phyloP scores from a whole-genome alignment of 2,113 vertebrate species.

The Thamnaconus septentrionalis region DNA sequence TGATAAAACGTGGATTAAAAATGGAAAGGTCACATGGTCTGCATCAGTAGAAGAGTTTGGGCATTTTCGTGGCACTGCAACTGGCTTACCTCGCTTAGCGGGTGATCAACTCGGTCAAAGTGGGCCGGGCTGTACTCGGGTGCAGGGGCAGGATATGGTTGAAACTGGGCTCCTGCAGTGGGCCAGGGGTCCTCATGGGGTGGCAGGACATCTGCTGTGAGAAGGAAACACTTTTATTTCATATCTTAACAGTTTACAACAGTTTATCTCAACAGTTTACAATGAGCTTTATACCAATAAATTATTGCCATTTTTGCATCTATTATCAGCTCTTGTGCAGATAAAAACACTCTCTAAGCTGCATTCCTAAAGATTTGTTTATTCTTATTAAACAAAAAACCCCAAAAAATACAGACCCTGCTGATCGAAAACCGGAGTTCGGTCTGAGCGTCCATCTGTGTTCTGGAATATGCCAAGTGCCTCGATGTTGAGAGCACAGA shows the following conservation, averaged over 20 bases:
- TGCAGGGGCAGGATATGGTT: slow-evolving; percentile 52
- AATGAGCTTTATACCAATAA: no score
- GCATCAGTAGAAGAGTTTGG: background rate
- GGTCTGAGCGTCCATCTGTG: slow-evolving; percentile 66
- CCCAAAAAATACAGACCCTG: slow-evolving; percentile 44
- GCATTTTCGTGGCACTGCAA: background rate
- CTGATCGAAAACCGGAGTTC: slow-evolving; percentile 36
- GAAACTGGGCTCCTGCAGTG: slow-evolving; percentile 61
- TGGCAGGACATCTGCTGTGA: slow-evolving; percentile 61
- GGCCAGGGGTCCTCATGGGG: slow-evolving; percentile 73
- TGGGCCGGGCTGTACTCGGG: slow-evolving; percentile 65
- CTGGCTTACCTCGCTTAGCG: slow-evolving; percentile 31
- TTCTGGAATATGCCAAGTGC: slow-evolving; percentile 90
- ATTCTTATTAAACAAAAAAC: no score
- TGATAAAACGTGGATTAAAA: slow-evolving; percentile 60
- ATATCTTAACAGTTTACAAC: no score
- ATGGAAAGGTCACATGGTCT: background rate
- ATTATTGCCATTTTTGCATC: no score
- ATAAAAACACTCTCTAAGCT: no score
- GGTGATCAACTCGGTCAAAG: slow-evolving; percentile 59
- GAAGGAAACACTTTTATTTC: background rate
- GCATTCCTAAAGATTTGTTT: no score
- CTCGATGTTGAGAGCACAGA: slow-evolving; percentile 94
- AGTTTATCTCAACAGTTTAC: no score
- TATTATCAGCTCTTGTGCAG: no score